Evolutionary conservation across 1,140 invertebrate genomes (phyloP), one percentile per base, ranked within the genome.

Genomic region (Pogonomyrmex barbatus): DNA sequence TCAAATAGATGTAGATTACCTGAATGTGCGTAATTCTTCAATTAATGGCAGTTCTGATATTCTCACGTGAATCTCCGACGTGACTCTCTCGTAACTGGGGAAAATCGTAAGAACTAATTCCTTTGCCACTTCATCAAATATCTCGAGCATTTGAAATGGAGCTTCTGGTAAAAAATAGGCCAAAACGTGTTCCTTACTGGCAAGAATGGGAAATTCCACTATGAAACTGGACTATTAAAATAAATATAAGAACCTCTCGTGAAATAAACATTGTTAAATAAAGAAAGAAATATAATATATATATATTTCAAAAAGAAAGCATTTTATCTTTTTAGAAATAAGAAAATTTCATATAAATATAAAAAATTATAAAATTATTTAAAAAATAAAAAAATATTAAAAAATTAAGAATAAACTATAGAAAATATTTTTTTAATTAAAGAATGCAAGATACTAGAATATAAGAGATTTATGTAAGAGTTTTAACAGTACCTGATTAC

Each of bases 151-250:
- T 96, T 99, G 98, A 60, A 97, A 96, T 0, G 99, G 99, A 1
- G 99, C 99, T 95, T 99, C 99, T 4, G 99, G 99, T 58, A 99
- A 93, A 93, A 99, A 99, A 94, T 98, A 99, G 0, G 99, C 99
- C 50, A 99, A 95, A 1, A 99, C 97, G 93, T 99, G 98, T 93
- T 99, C 98, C 91, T 98, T 97, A 52, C 97, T 96, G 0, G 98
- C 99, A 77, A 99, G 95, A 89, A 97, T 96, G 77, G 98, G 97
- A 95, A 99, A 99, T 92, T 99, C 98, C 0, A 99, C 98, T 70
- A 98, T 97, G 93, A 99, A 98, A 89, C 98, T 99, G 4, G 98
- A 96, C 94, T 97, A 95, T 83, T 91, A 91, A 77, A 88, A 75
- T 75, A 65, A 70, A 70, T 4, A 70, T 30, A 79, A 58, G 24